Percentiles rank a stretch among this genome's conserved stretches.
Conservation (phyloP, 2,797 vertebrate genomes). For the Enteromius treurensis region DNA sequence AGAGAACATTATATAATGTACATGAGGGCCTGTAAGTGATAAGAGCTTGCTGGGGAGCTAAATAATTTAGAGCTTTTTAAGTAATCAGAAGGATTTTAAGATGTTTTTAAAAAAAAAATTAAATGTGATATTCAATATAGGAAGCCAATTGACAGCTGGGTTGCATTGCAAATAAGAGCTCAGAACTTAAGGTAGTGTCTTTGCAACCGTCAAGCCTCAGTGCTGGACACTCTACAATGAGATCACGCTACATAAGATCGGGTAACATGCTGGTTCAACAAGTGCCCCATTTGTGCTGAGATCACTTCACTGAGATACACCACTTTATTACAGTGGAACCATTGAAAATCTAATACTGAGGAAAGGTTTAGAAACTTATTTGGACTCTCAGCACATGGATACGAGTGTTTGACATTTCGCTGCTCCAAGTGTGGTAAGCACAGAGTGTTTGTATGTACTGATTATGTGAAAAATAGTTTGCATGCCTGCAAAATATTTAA, state of each 20-base stretch:
- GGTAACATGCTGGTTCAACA: conserved; percentile 49
- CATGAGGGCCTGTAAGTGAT: background rate
- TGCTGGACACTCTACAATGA: conserved; percentile 8
- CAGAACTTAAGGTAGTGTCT: background rate
- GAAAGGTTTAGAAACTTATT: background rate
- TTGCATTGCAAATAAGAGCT: conserved; percentile 4
- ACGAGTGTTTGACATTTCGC: background rate
- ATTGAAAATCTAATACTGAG: background rate
- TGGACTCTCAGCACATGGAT: background rate
- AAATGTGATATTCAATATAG: no score
- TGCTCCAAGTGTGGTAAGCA: conserved; percentile 10
- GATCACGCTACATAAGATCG: conserved; percentile 33
- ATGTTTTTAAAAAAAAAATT: no score
- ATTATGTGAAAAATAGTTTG: background rate
- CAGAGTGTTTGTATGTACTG: background rate
- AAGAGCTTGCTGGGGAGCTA: background rate
- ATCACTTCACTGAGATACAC: background rate
- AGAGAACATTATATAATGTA: no score
- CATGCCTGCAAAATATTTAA: background rate
- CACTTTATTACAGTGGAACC: conserved; percentile 1
- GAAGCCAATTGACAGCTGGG: no score
- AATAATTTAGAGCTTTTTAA: background rate
- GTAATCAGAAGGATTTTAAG: background rate
- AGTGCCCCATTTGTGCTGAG: conserved; percentile 42
- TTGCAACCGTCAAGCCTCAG: conserved; percentile 13